These are phyloP conservation scores for Stramonita haemastoma DNA, from an alignment of 2,888 invertebrate genomes.

Conservation along the genomic window DNA sequence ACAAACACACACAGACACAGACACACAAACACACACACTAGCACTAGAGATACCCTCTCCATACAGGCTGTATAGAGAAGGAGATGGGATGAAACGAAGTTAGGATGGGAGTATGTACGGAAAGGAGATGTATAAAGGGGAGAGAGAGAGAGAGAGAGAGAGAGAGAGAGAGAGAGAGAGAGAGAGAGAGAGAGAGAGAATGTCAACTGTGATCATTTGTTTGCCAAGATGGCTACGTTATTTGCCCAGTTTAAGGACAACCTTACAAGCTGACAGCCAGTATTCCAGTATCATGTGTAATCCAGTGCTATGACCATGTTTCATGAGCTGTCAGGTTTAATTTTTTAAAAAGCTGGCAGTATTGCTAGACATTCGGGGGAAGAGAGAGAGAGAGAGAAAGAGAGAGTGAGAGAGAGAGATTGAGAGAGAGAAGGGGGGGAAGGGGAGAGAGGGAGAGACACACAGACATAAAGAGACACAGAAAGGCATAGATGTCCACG, in stretches of 20 bases:
- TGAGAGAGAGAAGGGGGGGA: neutral
- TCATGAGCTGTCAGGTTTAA: neutral
- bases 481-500: too few relatives aligned
- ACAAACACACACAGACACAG: too few relatives aligned
- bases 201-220: too few relatives aligned
- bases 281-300: neutral
- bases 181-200: neutral
- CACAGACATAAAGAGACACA: neutral
- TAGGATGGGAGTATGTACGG: neutral
- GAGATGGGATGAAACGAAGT: neutral
- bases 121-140: neutral
- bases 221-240: neutral
- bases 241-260: neutral
- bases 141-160: neutral
- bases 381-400: neutral
- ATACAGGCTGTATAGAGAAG: neutral
- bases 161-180: neutral
- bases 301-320: neutral
- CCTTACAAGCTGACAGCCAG: conserved; percentile 13
- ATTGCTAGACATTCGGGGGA: neutral
- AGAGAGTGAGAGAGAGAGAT: neutral
- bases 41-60: neutral
- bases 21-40: too few relatives aligned
- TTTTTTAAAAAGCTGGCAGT: neutral
- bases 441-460: neutral